Evolutionary conservation across 2,888 invertebrate genomes (phyloP), one percentile per base, ranked within the genome.

Genomic region (Entomobrya multifasciata): DNA sequence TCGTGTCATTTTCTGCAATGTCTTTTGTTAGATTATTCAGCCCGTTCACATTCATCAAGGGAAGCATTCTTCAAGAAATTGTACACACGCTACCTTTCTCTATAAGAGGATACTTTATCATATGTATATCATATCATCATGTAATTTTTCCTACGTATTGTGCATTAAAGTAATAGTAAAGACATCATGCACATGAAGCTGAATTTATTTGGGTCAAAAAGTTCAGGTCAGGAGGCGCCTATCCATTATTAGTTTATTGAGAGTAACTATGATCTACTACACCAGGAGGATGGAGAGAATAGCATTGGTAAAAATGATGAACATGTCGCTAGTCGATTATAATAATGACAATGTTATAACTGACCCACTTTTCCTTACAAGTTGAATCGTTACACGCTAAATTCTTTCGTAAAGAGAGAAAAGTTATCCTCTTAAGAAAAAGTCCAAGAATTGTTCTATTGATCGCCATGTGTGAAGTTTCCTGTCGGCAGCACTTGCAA

Each of bases 131-230:
- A n/a, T n/a, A n/a, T n/a, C n/a, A n/a, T n/a, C n/a, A n/a, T n/a
- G n/a, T n/a, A n/a, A n/a, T n/a, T n/a, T n/a, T n/a, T n/a, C n/a
- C n/a, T n/a, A n/a, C n/a, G n/a, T n/a, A n/a, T n/a, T n/a, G n/a
- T n/a, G n/a, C n/a, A n/a, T n/a, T 47, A 13, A 41, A 47, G 20
- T 52, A 11, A 15, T 22, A 55, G 41, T 36, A 30, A 57, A 57
- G 27, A n/a, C 44, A 55, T 60, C n/a, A 22, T 27, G 41, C 13
- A 41, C 17, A 55, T 27, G 20, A 80, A 47, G 74, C n/a, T n/a
- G n/a, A 52, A 83, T 83, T 77, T 83, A 83, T 83, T 83, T 62
- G 55, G 83, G 76, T 76, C 77, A 52, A 30, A 20, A 47, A 47
- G 65, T 83, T 77, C 65, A 60, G 83, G 76, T 76, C 83, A 67